Evolutionary conservation across 2,797 vertebrate species (phyloP), one percentile per base, ranked within the genome.

Genomic region (Loris lydekkerianus): DNA sequence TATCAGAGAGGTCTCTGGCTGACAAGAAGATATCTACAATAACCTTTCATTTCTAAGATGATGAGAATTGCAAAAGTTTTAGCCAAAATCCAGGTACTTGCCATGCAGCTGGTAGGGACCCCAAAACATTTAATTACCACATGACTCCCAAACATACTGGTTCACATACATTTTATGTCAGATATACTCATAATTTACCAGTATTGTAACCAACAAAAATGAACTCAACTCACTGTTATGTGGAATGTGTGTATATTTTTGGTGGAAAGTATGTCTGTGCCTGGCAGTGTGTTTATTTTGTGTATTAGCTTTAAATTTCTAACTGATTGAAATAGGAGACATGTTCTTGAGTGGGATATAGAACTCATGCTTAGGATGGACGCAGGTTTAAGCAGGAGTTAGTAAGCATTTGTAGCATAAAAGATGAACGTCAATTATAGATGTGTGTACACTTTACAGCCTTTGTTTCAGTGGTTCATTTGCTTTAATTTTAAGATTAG

Each of bases 11-110:
- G 17, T 75, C 15, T 80, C 95, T 95, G 56, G n/a, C 27, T 95
- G 63, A 95, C 7, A 56, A 89, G 34, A 78, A 69, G 91, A 96
- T 94, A 25, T 83, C 43, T 69, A 91, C 92, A 97, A 93, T 80
- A 60, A 27, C 43, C 86, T 89, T 37, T 37, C 86, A 91, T 82
- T 93, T 53, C 34, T 91, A 93, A 93, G 63, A 86, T 93, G 75
- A 93, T 37, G 29, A 34, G 43, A 94, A 67, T 58, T 76, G 76
- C 18, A 93, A 83, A 86, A 25, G 91, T 91, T 93, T 86, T 89
- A 83, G 78, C 4, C 70, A 72, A 93, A 94, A 90, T 21, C n/a
- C 13, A 76, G 84, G 43, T 49, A 69, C n/a, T 43, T 77, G 31
- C 40, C 92, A 84, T 75, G 61, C 11, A 58, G 88, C 69, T 92